Conservation (phyloP, 2,888 invertebrate species). For the Tipula unca region DNA sequence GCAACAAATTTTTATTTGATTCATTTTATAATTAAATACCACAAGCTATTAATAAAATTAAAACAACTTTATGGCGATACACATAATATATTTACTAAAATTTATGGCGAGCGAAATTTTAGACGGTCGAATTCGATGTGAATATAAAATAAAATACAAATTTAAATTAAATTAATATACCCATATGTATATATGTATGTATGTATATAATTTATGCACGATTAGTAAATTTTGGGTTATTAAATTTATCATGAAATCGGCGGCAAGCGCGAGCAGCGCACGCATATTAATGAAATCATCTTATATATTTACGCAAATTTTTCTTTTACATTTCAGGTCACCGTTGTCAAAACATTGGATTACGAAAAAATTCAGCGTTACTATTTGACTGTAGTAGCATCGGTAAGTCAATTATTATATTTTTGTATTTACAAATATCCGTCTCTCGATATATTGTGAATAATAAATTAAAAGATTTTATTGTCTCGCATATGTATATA, state of each 20-base stretch:
- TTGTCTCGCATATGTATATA: not conserved
- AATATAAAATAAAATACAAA: not conserved
- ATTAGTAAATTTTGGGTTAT: not conserved
- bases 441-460: not conserved
- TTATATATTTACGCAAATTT: not conserved
- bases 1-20: not conserved
- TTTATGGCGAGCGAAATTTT: not conserved
- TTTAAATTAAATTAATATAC: not conserved
- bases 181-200: no score
- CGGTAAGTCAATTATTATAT: constrained; percentile 52
- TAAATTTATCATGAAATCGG: no score
- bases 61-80: not conserved
- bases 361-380: constrained; percentile 82
- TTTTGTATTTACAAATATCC: not conserved
- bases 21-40: not conserved
- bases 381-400: constrained; percentile 79
- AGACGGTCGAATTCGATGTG: not conserved
- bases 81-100: not conserved
- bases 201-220: not conserved
- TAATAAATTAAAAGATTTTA: not conserved
- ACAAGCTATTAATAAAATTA: not conserved
- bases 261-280: no score
- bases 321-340: constrained; percentile 45
- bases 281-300: no score
- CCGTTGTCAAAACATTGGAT: constrained; percentile 76